A percentile compares a stretch with the other conserved stretches of the same genome.
Evolutionary conservation across 2,113 vertebrate species (phyloP).

Genomic region (Trochalopteron elliotii): DNA sequence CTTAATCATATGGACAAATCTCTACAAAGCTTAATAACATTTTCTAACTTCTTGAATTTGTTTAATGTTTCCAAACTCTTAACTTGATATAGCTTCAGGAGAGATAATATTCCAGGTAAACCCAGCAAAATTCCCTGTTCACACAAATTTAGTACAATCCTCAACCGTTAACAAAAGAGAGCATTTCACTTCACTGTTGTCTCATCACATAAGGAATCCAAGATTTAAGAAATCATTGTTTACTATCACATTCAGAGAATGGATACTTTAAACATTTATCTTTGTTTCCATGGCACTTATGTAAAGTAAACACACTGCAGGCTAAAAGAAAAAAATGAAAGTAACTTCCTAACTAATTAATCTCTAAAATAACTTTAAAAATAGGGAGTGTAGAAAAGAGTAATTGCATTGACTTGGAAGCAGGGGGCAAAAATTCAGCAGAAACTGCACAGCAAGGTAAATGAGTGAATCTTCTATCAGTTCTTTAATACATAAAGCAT

Average conservation of each 20-base stretch:
- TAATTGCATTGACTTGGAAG: not conserved
- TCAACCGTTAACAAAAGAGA: not conserved
- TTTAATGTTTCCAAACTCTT: not conserved
- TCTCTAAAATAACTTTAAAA: not conserved
- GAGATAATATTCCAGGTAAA: not conserved
- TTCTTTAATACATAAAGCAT: constrained; percentile 72
- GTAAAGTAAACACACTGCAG: not conserved
- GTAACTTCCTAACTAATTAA: not conserved
- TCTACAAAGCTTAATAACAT: not conserved
- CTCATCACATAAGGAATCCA: not conserved
- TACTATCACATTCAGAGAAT: not conserved
- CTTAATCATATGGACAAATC: not conserved
- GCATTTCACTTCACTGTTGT: not conserved
- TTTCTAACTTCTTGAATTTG: not conserved
- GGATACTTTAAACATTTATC: not conserved
- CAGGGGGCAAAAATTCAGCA: constrained; percentile 1
- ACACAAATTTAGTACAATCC: not conserved
- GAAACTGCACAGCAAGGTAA: constrained; percentile 25
- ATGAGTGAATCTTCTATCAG: constrained; percentile 34
- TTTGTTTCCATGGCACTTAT: not conserved
- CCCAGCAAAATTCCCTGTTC: not conserved
- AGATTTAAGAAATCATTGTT: not conserved
- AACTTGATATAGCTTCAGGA: not conserved
- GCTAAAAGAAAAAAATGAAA: not conserved
- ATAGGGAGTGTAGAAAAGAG: not conserved